Evolutionary conservation across 2,888 invertebrate genomes (phyloP).

Genomic region (Pristionchus fissidentatus): DNA sequence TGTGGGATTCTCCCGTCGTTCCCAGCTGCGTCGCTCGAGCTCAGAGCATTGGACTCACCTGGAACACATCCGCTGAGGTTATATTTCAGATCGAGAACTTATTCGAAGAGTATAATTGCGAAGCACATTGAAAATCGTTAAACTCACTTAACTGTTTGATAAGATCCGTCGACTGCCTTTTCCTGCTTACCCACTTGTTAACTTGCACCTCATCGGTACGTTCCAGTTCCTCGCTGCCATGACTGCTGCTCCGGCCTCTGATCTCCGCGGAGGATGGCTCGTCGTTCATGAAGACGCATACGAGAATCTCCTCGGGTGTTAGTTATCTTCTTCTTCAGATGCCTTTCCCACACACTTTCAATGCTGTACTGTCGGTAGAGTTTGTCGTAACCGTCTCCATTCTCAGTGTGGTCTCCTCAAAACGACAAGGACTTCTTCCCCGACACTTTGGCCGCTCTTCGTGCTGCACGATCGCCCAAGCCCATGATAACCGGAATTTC

Average conservation of each 20-base stretch:
- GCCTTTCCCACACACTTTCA: no score
- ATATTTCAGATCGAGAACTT: no score
- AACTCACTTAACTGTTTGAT: no score
- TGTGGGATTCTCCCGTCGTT: not conserved
- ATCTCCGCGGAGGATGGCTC: not conserved
- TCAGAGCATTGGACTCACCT: not conserved
- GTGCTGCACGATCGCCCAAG: conserved; percentile 1
- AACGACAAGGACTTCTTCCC: conserved; percentile 28
- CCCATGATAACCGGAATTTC: not conserved
- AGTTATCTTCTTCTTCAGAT: no score
- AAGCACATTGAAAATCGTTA: no score
- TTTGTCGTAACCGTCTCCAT: no score
- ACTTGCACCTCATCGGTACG: not conserved
- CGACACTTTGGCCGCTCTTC: not conserved
- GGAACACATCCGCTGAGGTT: conserved; percentile 1
- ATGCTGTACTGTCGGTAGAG: no score
- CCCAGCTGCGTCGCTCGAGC: not conserved
- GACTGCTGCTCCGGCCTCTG: not conserved
- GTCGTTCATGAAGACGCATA: not conserved
- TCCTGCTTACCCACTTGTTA: not conserved
- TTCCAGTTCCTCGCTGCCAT: not conserved
- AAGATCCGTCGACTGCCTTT: no score
- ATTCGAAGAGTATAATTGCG: not conserved
- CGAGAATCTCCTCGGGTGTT: not conserved
- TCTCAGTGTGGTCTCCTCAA: not conserved